These are phyloP conservation scores for Anniella stebbinsi DNA, from an alignment of 2,797 vertebrate species.

Conservation along the genomic window DNA sequence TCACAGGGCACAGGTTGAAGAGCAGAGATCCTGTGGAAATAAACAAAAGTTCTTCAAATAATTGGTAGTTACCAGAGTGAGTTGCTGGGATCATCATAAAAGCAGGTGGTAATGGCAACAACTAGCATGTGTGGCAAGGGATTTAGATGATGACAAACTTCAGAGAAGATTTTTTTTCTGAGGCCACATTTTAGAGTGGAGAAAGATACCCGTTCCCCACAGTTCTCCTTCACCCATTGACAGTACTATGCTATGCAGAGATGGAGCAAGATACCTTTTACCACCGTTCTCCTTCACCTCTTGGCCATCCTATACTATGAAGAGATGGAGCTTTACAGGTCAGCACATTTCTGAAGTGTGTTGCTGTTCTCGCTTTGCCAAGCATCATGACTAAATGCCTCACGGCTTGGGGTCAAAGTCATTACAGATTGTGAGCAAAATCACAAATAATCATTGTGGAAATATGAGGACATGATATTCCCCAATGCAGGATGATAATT, in stretches of 20 bases:
- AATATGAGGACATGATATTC: not conserved
- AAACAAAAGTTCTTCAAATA: conserved; percentile 29
- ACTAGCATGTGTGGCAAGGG: not conserved
- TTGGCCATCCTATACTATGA: conserved; percentile 30
- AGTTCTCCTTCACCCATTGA: not conserved
- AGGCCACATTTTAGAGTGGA: not conserved
- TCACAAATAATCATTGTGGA: conserved; percentile 20
- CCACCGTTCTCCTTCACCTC: not conserved
- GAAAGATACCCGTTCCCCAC: not conserved
- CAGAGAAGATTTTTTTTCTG: not conserved
- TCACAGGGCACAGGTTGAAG: conserved; percentile 25
- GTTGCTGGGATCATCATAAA: not conserved
- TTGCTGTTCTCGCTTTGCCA: conserved; percentile 26
- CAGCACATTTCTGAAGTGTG: not conserved
- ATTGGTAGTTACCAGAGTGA: conserved; percentile 25
- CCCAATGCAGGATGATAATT: not conserved
- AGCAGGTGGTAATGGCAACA: not conserved
- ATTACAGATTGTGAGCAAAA: conserved; percentile 35
- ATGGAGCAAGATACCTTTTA: not conserved
- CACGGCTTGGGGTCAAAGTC: conserved; percentile 23
- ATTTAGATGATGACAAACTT: not conserved
- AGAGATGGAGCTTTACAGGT: not conserved
- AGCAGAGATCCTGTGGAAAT: not conserved
- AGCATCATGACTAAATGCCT: not conserved
- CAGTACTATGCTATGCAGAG: conserved; percentile 24